A percentile compares a stretch with the other conserved stretches of the same genome.
These are phyloP conservation scores for Rafetus swinhoei DNA, from an alignment of 2,113 vertebrate species.

Conservation along the genomic window DNA sequence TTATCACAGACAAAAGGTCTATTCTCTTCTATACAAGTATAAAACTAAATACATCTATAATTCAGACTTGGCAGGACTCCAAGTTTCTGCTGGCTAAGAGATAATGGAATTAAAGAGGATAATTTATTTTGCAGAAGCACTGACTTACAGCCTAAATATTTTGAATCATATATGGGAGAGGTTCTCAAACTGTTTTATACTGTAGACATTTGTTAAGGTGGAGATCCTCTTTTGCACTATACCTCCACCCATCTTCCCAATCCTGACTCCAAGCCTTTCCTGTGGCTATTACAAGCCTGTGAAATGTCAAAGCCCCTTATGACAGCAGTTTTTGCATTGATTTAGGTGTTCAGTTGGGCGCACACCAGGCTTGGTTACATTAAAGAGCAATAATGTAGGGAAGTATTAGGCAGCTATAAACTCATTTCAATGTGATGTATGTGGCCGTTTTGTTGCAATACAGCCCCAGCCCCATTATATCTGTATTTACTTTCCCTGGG, in stretches of 20 bases:
- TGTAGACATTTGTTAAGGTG: background rate
- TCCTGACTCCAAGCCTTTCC: background rate
- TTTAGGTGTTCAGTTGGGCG: background rate
- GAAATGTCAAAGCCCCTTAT: background rate
- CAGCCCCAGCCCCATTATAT: background rate
- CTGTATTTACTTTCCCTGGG: background rate
- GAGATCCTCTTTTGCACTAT: constrained; percentile 11
- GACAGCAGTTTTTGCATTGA: background rate
- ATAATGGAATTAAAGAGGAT: constrained; percentile 40
- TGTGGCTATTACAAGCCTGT: background rate
- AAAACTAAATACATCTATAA: constrained; percentile 53
- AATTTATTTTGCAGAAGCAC: constrained; percentile 22
- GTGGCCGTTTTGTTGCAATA: background rate
- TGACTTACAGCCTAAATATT: constrained; percentile 56
- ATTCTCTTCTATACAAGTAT: constrained; percentile 44
- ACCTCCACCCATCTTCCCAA: background rate
- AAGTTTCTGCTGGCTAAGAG: constrained; percentile 26
- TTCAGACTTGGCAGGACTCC: constrained; percentile 60
- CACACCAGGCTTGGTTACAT: background rate
- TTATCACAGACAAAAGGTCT: constrained; percentile 45
- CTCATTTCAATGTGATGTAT: background rate
- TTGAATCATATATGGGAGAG: background rate
- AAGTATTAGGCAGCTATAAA: background rate
- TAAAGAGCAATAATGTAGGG: background rate
- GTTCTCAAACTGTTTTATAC: background rate